Base-by-base conservation (phyloP, 2,113 vertebrate genomes). In the Centropristis striata region DNA sequence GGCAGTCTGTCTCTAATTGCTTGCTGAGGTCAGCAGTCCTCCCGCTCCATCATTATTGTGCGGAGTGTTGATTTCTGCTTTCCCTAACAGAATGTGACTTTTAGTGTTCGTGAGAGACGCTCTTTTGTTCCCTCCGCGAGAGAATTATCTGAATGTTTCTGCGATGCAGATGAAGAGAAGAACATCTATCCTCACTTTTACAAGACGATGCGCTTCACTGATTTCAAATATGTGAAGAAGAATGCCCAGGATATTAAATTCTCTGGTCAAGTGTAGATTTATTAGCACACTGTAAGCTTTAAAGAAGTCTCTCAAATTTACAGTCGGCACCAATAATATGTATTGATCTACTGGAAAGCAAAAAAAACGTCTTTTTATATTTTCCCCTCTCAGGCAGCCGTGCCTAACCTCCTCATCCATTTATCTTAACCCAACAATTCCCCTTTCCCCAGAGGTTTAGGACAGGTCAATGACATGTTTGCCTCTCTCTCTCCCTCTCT, bases 1-100 rank as follows among this genome's bases (percentile, higher is more conserved):
- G 50, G 75, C 81, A 64, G 79, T 84, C 79, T 36, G 83, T 75
- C 25, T 66, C 88, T 91, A 89, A 92, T 91, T 92, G 89, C 87
- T 75, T 84, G 85, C 90, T 90, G 84, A 88, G 85, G 75, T 89
- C 88, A 89, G 90, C 84, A 57, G 57, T 85, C 54, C 57, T 71
- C 18, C 18, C 23, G 47, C 54, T 50, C 55, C 16, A 27, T 69
- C 55, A 65, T 83, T 85, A 69, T 55, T 0, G 2, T n/a, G 47
- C 12, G 7, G 71, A 75, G 80, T 69, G 82, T 57, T 87, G 88
- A 92, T 90, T 86, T 84, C 80, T 85, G 89, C 65, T 78, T 72
- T 80, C 47, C 55, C 75, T 78, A 83, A 90, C 86, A 84, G 61
- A 73, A 79, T 67, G 61, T 78, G 89, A 88, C 85, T 83, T 55